A percentile compares a stretch with the other conserved stretches of the same genome.
Evolutionary conservation across 1,140 invertebrate species (phyloP).

Genomic region (Paraescarpia echinospica): DNA sequence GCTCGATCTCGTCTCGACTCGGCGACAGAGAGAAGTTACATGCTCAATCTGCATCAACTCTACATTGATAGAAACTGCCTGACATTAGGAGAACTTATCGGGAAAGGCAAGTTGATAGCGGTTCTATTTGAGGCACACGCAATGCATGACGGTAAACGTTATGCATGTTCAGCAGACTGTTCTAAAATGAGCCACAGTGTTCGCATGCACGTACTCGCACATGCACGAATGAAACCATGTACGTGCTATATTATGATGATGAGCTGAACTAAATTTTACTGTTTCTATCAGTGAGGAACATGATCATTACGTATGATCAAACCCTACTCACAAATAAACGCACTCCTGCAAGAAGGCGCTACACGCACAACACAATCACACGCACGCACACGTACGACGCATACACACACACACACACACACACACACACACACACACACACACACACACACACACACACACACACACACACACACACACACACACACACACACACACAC

Average conservation of each 20-base stretch:
- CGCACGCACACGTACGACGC: not conserved
- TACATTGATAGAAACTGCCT: constrained; percentile 2
- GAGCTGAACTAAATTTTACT: too few relatives aligned
- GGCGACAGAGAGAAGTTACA: not conserved
- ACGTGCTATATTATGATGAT: too few relatives aligned
- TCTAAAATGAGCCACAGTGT: not conserved
- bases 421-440: too few relatives aligned
- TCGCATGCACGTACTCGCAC: not conserved
- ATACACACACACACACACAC: too few relatives aligned
- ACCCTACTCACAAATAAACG: too few relatives aligned
- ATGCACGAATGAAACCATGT: too few relatives aligned
- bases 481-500: not conserved
- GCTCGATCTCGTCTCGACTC: not conserved
- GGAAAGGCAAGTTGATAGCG: constrained; percentile 3
- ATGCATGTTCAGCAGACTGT: not conserved
- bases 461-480: not conserved
- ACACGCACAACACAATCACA: too few relatives aligned
- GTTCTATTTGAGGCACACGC: not conserved
- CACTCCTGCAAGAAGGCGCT: not conserved
- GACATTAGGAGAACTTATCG: not conserved
- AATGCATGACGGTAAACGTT: not conserved
- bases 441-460: not conserved
- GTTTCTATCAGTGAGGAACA: too few relatives aligned
- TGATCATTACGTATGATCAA: too few relatives aligned
- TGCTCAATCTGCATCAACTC: not conserved